Base-by-base conservation (phyloP, 2,113 vertebrate genomes). In the Laticauda colubrina region DNA sequence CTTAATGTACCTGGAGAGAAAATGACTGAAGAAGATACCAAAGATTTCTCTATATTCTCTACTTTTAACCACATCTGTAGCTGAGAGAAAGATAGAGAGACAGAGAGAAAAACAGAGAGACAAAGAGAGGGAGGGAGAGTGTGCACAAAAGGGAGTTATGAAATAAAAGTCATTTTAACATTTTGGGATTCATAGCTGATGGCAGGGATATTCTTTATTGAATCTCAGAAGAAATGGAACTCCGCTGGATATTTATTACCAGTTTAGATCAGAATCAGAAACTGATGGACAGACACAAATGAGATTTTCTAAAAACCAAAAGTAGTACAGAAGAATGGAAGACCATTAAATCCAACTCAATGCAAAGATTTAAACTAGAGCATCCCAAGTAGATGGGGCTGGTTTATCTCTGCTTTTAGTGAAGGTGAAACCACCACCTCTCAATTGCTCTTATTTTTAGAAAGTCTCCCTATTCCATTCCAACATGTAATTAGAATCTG, bases 1-100 rank as follows among this genome's bases (percentile, higher is more conserved):
- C 85, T 20, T 81, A 21, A 85, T 29, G 34, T 89, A 61, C 53
- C 5, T 94, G 39, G 43, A 93, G 64, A 93, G 12, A 92, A 87
- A 56, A 0, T 26, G 12, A 89, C 69, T 2, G 87, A 15, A 56
- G 24, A 29, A 81, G 89, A 91, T 90, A 90, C 88, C 56, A 91
- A 87, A 45, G 3, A 92, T 93, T 45, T 10, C 5, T 88, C 59
- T 94, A 11, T 29, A 85, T 0, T 88, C 64, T 94, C 56, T 89
- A 34, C 24, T 10, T 7, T 1, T 45, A 48, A 48, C 15, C 43
- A 92, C 45, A 29, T 87, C 51, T 87, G 51, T n/a, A 81, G 34
- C 7, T 81, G 3, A 81, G 75, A 43, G 6, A 81, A 2, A 39
- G 69, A 21, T 18, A 75, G 14, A 81, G 61, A 64, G 26, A 64